Conservation (phyloP, 2,113 vertebrate species). For the Monarcha castaneiventris region DNA sequence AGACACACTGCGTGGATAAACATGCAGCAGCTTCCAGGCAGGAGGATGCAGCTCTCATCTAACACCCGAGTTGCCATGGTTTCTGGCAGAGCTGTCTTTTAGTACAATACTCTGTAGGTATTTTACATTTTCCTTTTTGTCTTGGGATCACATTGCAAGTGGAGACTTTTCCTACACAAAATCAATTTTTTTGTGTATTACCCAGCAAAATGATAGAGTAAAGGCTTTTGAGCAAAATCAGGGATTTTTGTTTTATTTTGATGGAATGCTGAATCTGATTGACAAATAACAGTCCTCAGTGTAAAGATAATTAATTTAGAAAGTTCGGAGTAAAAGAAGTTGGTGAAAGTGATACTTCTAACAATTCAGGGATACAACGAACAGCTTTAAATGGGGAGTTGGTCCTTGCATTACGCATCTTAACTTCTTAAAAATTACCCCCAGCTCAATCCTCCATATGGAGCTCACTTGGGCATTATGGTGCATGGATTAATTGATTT, state of each 20-base stretch:
- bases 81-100: not conserved
- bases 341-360: not conserved
- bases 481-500: not conserved
- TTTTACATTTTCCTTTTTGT: not conserved
- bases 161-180: not conserved
- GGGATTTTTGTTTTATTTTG: not conserved
- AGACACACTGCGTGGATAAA: not conserved
- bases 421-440: not conserved
- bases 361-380: not conserved
- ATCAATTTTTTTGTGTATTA: not conserved
- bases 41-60: not conserved
- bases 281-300: not conserved
- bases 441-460: not conserved
- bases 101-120: not conserved
- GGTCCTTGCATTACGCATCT: not conserved
- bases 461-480: not conserved
- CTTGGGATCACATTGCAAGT: not conserved
- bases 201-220: not conserved
- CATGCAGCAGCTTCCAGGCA: not conserved
- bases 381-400: not conserved
- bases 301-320: not conserved
- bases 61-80: not conserved
- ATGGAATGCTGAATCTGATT: not conserved
- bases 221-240: not conserved
- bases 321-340: not conserved